phyloP scores from a whole-genome alignment of 2,797 vertebrate species.

The Capromys pilorides region DNA sequence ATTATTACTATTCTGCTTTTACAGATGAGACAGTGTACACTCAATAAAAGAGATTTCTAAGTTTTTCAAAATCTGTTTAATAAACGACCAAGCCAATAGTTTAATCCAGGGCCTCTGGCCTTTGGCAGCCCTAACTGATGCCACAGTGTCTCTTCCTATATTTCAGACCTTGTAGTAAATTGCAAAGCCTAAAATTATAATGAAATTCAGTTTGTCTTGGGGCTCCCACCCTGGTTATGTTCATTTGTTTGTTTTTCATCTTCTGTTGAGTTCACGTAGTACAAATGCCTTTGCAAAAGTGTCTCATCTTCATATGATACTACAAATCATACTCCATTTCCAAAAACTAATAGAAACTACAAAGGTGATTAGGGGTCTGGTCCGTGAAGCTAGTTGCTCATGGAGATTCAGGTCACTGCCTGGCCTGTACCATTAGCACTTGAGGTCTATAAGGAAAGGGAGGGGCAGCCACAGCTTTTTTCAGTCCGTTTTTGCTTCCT shows the following conservation, averaged over 20 bases:
- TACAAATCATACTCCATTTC: background rate
- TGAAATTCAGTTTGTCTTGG: background rate
- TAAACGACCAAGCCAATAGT: background rate
- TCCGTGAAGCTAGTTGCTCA: background rate
- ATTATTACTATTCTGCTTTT: background rate
- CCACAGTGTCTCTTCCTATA: background rate
- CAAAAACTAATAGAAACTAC: background rate
- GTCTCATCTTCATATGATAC: background rate
- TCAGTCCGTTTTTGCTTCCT: too few relatives aligned
- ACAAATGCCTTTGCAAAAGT: background rate
- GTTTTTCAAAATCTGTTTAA: background rate
- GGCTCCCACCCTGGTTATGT: rapidly evolving
- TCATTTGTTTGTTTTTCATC: background rate
- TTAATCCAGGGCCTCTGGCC: background rate
- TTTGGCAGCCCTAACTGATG: background rate
- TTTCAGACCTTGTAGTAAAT: background rate
- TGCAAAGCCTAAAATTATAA: background rate
- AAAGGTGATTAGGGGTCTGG: background rate
- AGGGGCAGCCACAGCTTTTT: background rate
- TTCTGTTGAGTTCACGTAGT: background rate
- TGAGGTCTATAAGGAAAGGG: rapidly evolving
- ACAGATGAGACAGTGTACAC: background rate
- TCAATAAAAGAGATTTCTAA: background rate
- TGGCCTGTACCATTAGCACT: background rate
- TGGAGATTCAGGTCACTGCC: background rate